These are phyloP conservation scores for Calliopum simillimum DNA, from an alignment of 2,888 invertebrate genomes.

Conservation along the genomic window DNA sequence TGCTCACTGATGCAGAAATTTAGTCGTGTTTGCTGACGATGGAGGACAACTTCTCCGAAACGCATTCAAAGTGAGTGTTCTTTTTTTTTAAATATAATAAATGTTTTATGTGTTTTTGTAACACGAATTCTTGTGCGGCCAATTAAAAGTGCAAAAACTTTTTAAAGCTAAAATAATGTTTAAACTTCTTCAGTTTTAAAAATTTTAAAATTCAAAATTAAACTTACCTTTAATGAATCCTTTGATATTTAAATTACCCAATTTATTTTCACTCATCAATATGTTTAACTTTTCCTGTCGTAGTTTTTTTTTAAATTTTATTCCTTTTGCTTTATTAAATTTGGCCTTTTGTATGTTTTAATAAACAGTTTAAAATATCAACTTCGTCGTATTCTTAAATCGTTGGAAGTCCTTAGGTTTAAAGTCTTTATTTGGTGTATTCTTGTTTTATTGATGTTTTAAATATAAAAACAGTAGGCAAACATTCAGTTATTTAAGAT, in stretches of 20 bases:
- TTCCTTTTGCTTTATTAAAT: constrained; percentile 33
- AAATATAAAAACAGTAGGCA: constrained; percentile 35
- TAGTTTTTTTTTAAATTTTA: background rate
- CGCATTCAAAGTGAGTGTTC: no score
- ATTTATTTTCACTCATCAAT: background rate
- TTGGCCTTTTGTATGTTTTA: constrained; percentile 39
- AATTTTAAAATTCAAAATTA: no score
- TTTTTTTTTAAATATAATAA: no score
- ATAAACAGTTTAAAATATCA: constrained; percentile 33
- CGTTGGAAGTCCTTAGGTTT: constrained; percentile 62
- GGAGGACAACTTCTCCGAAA: no score
- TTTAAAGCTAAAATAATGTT: no score
- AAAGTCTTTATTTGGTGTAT: constrained; percentile 37
- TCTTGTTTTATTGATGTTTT: constrained; percentile 27
- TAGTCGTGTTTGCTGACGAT: no score
- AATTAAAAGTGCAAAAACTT: no score
- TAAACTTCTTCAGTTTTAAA: constrained; percentile 4
- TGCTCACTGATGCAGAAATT: no score
- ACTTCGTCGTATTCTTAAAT: constrained; percentile 63
- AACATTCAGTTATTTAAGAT: constrained; percentile 17
- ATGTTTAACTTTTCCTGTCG: constrained; percentile 15
- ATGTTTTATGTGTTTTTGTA: no score
- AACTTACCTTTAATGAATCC: no score
- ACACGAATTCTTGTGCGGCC: no score
- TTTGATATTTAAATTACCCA: no score